phyloP scores from a whole-genome alignment of 2,797 vertebrate species.

The Lerista edwardsae region DNA sequence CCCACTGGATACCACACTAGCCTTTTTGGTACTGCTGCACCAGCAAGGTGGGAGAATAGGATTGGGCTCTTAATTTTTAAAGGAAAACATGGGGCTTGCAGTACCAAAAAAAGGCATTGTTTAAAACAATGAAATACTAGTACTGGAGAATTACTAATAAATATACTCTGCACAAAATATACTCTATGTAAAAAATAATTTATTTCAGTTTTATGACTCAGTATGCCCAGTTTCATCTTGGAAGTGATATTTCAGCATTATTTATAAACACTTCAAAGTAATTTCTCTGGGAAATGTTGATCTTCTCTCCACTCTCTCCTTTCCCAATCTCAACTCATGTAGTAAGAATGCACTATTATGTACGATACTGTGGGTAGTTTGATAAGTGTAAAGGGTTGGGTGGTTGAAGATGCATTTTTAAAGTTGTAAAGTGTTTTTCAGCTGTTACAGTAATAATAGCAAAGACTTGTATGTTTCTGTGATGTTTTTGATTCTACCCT shows the following conservation, averaged over 20 bases:
- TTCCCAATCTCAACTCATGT: constrained; percentile 7
- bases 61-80: not conserved
- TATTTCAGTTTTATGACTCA: constrained; percentile 32
- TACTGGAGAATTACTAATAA: not conserved
- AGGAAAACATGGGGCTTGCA: not conserved
- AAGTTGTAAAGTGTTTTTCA: constrained; percentile 60
- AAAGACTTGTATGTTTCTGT: constrained; percentile 65
- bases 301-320: not conserved
- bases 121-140: too few relatives aligned
- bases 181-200: constrained; percentile 26
- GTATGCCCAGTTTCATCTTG: constrained; percentile 35
- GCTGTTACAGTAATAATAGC: constrained; percentile 66
- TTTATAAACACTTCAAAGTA: constrained; percentile 43
- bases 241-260: constrained; percentile 38
- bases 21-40: too few relatives aligned
- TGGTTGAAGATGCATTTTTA: constrained; percentile 50
- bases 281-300: constrained; percentile 28
- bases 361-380: constrained; percentile 44
- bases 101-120: constrained; percentile 1
- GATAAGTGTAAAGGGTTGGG: constrained; percentile 20
- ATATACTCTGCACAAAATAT: constrained; percentile 32
- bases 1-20: too few relatives aligned
- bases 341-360: constrained; percentile 30
- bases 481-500: constrained; percentile 75
- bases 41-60: too few relatives aligned